phyloP scores from a whole-genome alignment of 2,888 invertebrate genomes.

The Cryptus armator region DNA sequence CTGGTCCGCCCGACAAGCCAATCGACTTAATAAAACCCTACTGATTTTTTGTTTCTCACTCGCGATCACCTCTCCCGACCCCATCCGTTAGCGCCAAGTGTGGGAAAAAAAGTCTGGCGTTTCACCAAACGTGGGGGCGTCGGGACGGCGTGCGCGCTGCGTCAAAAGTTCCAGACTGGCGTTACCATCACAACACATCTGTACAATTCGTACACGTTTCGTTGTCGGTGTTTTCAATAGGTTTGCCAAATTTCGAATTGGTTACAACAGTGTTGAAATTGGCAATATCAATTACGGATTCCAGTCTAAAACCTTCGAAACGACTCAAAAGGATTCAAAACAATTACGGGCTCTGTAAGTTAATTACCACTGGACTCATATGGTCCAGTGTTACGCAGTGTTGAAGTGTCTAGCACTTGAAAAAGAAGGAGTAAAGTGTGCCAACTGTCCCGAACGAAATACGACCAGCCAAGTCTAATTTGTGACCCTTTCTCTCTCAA shows the following conservation, averaged over 20 bases:
- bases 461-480: background rate
- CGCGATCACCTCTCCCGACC: slow-evolving; percentile 14
- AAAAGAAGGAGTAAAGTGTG: background rate
- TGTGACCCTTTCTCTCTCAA: background rate
- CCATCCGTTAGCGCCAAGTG: slow-evolving; percentile 51
- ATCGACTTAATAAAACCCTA: slow-evolving; percentile 62
- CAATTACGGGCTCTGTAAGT: no score
- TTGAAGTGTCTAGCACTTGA: background rate
- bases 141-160: slow-evolving; percentile 27
- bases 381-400: background rate
- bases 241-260: slow-evolving; percentile 39
- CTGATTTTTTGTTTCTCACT: slow-evolving; percentile 24
- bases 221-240: background rate
- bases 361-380: no score
- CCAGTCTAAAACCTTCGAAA: no score
- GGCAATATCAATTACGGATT: no score
- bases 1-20: slow-evolving; percentile 43
- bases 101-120: slow-evolving; percentile 56
- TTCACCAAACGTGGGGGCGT: slow-evolving; percentile 53
- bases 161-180: slow-evolving; percentile 33
- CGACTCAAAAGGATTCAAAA: no score
- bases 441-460: background rate
- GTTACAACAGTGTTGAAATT: no score
- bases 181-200: slow-evolving; percentile 1
- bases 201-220: slow-evolving; percentile 1